phyloP scores from a whole-genome alignment of 2,888 invertebrate species.

The Patella ulyssiponensis region DNA sequence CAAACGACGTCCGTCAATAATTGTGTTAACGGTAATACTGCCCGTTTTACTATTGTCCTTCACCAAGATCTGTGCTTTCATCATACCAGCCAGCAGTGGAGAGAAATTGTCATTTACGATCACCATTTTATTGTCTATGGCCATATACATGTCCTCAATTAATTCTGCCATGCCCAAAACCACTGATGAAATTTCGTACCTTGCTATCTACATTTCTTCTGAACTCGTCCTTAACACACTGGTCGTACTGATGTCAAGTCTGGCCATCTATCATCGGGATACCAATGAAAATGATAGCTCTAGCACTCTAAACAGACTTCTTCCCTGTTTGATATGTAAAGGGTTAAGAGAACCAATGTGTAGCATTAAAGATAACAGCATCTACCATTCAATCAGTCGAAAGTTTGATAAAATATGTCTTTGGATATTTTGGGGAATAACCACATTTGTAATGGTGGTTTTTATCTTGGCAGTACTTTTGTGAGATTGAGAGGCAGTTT shows the following conservation, averaged over 20 bases:
- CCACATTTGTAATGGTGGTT: no score
- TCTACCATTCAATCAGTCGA: neutral
- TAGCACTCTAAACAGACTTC: no score
- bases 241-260: neutral
- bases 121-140: neutral
- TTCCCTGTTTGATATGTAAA: no score
- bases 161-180: neutral
- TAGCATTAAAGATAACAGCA: no score
- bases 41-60: neutral
- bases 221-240: neutral
- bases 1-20: neutral
- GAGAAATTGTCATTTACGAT: neutral
- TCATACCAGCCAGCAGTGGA: neutral
- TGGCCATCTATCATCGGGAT: neutral
- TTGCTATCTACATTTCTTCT: neutral
- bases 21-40: neutral
- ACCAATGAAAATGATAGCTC: no score
- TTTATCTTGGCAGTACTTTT: no score
- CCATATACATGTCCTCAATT: neutral
- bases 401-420: neutral
- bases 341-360: no score
- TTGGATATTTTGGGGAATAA: no score
- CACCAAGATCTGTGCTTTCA: neutral
- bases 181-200: neutral
- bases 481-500: no score